Base-by-base conservation (phyloP, 2,888 invertebrate species). In the Ceramica pisi region DNA sequence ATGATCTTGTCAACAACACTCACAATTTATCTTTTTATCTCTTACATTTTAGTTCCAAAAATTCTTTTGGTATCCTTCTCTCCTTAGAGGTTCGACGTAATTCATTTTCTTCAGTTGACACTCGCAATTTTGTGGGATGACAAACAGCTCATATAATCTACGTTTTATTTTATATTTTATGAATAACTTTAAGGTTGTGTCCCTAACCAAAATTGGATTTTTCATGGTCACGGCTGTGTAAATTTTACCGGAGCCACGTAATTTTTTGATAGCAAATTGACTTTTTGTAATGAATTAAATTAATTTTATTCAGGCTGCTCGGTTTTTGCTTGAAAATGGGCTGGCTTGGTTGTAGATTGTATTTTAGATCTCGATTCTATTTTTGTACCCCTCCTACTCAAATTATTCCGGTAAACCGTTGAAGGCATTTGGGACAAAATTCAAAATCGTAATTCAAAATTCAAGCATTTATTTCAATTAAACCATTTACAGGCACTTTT, bases 61-160 rank as follows among this genome's bases (percentile, higher is more conserved):
- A 65, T 35, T 60, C 53, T 44, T 31, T 57, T 56, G 31, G 14
- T 57, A 51, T 35, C 23, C 23, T 48, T 38, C 31, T 41, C 41
- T 50, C 61, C 69, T 50, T 46, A 55, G 76, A 65, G 67, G 59
- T 64, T 76, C 68, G 67, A 60, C 60, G 66, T 74, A 71, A 78
- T 80, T 82, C 79, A 72, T 80, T 78, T 78, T 73, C 41, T 48
- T 38, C 50, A 78, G 79, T 65, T 73, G 79, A 80, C 79, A 80
- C 23, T 60, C 31, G 73, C 79, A 82, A 80, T 80, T 80, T 82
- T 59, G 79, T 35, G 19, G 41, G 67, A 80, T 82, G 79, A 80
- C 68, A 80, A 82, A 80, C 82, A 78, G 68, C 62, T 73, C 62
- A 59, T 65, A 63, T 55, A 66, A 78, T 78, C 59, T 62, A 55